Evolutionary conservation across 2,797 vertebrate species (phyloP).

Genomic region (Chaunax sp.): DNA sequence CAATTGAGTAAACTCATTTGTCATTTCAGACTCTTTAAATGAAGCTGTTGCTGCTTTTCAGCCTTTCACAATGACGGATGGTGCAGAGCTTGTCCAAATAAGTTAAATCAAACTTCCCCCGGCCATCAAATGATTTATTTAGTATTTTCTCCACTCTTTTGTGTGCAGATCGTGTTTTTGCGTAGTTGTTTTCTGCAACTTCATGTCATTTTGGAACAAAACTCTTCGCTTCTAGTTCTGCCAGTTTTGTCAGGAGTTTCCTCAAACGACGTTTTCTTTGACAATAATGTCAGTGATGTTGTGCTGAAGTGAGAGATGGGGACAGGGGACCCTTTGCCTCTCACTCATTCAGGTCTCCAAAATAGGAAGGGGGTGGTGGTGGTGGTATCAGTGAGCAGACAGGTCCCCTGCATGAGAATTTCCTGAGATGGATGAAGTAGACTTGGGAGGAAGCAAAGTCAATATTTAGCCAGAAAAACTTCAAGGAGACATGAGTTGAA

Average conservation of each 20-base stretch:
- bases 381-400: conserved; percentile 20
- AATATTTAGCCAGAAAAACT: conserved; percentile 64
- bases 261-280: conserved; percentile 22
- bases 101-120: conserved; percentile 40
- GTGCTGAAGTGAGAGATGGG: conserved; percentile 59
- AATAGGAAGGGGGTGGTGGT: conserved; percentile 34
- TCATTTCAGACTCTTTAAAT: conserved; percentile 75
- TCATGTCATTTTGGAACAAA: conserved; percentile 5
- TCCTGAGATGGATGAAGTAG: conserved; percentile 62
- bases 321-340: conserved; percentile 39
- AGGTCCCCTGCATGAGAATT: conserved; percentile 64
- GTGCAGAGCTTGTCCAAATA: conserved; percentile 56
- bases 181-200: too few relatives aligned
- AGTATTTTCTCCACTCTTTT: conserved; percentile 1
- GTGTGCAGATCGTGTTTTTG: neutral
- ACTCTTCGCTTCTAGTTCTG: neutral
- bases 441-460: conserved; percentile 52
- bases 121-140: conserved; percentile 3
- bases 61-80: conserved; percentile 69
- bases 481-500: neutral
- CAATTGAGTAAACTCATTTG: conserved; percentile 78
- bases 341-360: conserved; percentile 45
- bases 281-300: conserved; percentile 55
- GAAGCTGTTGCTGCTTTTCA: conserved; percentile 67
- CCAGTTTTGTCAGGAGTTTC: conserved; percentile 36